Percentiles rank a stretch among this genome's conserved stretches.
These are phyloP conservation scores for Scaptodrosophila lebanonensis DNA, from an alignment of 1,140 invertebrate genomes.

Conservation along the genomic window DNA sequence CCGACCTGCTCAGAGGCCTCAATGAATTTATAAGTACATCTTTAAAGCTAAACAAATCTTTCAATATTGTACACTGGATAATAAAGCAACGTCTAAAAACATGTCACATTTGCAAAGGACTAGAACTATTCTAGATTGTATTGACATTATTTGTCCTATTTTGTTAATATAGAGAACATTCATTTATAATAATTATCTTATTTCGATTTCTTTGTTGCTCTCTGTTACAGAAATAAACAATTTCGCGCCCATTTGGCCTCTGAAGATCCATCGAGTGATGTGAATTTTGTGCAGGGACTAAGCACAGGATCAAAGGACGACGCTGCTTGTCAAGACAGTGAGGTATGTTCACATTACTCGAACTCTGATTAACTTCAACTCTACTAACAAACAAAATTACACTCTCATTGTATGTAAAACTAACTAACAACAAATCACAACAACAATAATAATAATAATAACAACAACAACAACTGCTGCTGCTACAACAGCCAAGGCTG, in stretches of 20 bases:
- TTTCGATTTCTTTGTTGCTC: no score
- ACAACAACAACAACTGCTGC: slow-evolving; percentile 36
- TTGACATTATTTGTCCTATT: no score
- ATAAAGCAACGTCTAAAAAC: no score
- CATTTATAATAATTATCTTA: neutral
- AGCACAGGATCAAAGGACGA: slow-evolving; percentile 46
- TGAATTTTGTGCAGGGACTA: slow-evolving; percentile 66
- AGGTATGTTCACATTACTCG: slow-evolving; percentile 44
- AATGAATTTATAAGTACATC: no score
- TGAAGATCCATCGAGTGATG: slow-evolving; percentile 80
- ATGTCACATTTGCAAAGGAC: no score
- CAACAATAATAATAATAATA: no score
- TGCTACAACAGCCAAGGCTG: slow-evolving; percentile 16
- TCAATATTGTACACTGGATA: no score
- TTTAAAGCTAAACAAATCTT: neutral
- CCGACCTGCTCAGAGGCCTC: no score
- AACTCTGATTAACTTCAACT: neutral
- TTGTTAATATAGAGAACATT: no score
- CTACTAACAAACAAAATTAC: no score
- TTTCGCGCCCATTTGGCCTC: slow-evolving; percentile 85
- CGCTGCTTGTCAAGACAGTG: slow-evolving; percentile 62
- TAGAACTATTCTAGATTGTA: no score
- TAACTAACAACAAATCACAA: slow-evolving; percentile 39
- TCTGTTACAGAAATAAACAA: slow-evolving; percentile 84
- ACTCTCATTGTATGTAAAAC: no score